Percentiles rank a stretch among this genome's conserved stretches.
Evolutionary conservation across 1,140 invertebrate genomes (phyloP).

Genomic region (Bathynomus jamesi): DNA sequence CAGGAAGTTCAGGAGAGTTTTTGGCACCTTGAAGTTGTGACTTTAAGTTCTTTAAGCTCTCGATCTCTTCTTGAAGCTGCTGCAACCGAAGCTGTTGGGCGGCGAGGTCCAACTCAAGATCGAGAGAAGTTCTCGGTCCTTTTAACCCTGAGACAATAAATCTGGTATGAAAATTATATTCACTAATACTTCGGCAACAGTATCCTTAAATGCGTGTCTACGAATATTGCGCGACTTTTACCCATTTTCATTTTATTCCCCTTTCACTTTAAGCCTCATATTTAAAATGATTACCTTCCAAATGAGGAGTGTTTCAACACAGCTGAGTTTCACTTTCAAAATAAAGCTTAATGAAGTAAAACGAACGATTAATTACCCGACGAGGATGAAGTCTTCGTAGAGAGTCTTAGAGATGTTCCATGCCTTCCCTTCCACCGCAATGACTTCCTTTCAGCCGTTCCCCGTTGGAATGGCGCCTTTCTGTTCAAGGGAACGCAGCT

Average conservation of each 20-base stretch:
- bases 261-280: too few relatives aligned
- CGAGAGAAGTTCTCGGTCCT: slow-evolving; percentile 69
- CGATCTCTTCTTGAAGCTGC: slow-evolving; percentile 73
- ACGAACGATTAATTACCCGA: slow-evolving; percentile 12
- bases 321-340: too few relatives aligned
- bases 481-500: slow-evolving; percentile 89
- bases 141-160: slow-evolving; percentile 42
- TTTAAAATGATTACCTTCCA: too few relatives aligned
- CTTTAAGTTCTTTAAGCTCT: slow-evolving; percentile 69
- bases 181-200: neutral
- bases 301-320: too few relatives aligned
- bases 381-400: slow-evolving; percentile 30
- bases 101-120: slow-evolving; percentile 76
- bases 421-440: slow-evolving; percentile 57
- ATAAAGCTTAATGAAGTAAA: too few relatives aligned
- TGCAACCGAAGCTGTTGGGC: slow-evolving; percentile 75
- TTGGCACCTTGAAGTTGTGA: slow-evolving; percentile 64
- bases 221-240: slow-evolving; percentile 4
- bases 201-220: neutral
- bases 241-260: neutral
- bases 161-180: slow-evolving; percentile 1
- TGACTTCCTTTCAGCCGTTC: slow-evolving; percentile 77
- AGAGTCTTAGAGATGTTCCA: slow-evolving; percentile 15
- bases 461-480: slow-evolving; percentile 73
- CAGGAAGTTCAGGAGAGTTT: slow-evolving; percentile 66